Evolutionary conservation across 2,113 vertebrate genomes (phyloP), one percentile per base, ranked within the genome.

Genomic region (Poecile atricapillus): DNA sequence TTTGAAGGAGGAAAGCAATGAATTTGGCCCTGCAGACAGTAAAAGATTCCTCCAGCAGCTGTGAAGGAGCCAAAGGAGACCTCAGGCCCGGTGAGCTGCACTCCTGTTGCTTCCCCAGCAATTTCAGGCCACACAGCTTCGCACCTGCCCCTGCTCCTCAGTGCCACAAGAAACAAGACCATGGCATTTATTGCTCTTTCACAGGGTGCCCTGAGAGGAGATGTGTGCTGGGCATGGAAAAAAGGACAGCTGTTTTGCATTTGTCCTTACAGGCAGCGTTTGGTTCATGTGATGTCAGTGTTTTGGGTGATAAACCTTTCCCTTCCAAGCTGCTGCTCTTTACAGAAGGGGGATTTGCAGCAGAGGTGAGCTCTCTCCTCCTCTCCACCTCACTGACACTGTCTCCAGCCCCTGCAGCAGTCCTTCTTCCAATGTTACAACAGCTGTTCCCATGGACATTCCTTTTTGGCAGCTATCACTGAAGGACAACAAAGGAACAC

Each of bases 91-190:
- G 24, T 7, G 20, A 25, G 13, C 3, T n/a, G 37, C 25, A 1
- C 56, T 70, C 41, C 52, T 3, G 1, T 43, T 21, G 28, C 15
- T 53, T 46, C 44, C 16, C 30, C 69, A 20, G 50, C 3, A 0
- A 30, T 50, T 67, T 39, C 30, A 52, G 35, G 7, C n/a, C 5
- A 1, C 22, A 4, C 0, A 0, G 37, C 22, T 69, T 77, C 5
- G 0, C 15, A 15, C 37, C 0, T 0, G 13, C 69, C 41, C 0
- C 0, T 11, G 11, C 41, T 80, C 63, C 71, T 69, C 53, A 43
- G 2, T 3, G 5, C 35, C 47, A 63, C 44, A 47, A 7, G 52
- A 27, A 70, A 63, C 18, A 75, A 47, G 18, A 70, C 47, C 22
- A 3, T 0, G 3, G 37, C 37, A 17, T 68, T 81, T 73, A 15